Evolutionary conservation across 2,888 invertebrate species (phyloP), one percentile per base, ranked within the genome.

Genomic region (Dynastes grantii): DNA sequence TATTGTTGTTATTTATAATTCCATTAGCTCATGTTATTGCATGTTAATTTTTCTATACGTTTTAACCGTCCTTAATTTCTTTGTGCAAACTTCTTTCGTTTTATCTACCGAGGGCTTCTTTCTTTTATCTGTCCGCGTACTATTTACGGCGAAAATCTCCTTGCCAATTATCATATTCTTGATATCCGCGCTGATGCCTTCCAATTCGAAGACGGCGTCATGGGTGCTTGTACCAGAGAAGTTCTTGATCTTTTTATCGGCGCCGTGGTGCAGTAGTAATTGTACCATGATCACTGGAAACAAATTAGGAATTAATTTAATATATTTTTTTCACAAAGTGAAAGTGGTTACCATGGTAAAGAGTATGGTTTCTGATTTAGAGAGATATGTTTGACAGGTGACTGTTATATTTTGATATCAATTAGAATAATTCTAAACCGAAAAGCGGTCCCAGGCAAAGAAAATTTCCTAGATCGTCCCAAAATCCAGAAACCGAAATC

Each of bases 231-330:
- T 82, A 0, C 89, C 89, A 0, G 85, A 84, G 37, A 87, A 84
- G 71, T 90, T 90, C 1, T 86, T 85, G 49, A 87, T 83, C 51
- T 79, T 64, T 0, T 89, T 88, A 9, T 90, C 87, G 0, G 90
- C 90, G 9, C 89, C 89, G 22, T 85, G 67, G 2, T 87, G 85
- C 0, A 90, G 76, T 0, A 90, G 78, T 0, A 83, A 78, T 76
- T 88, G 87, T 13, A 90, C 85, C 0, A 89, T 89, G 55, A 86
- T 86, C 4, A 83, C 86, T 87, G 84, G 89, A 87, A n/a, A 40
- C 6, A 58, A 5, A 40, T 61, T 32, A 2, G 5, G 5, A 0
- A 11, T 11, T 6, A 65, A 65, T 55, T 55, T 22, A 6, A 16
- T 16, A 55, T 4, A 5, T 37, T 37, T 37, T 37, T 37, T 37